These are phyloP conservation scores for Graphium colonna DNA, from an alignment of 2,888 invertebrate genomes.

Conservation along the genomic window DNA sequence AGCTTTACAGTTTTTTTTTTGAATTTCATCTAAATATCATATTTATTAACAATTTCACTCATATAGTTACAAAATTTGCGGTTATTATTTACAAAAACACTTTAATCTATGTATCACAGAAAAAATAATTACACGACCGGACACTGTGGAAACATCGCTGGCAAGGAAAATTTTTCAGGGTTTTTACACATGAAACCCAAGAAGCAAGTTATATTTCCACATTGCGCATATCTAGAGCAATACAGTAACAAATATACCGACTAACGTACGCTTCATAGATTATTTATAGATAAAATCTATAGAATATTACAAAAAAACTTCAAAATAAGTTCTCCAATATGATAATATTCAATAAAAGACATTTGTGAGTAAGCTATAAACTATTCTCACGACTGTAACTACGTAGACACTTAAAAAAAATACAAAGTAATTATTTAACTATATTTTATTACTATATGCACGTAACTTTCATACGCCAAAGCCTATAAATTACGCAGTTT, in stretches of 20 bases:
- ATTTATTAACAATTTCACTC: constrained; percentile 54
- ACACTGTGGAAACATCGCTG: constrained; percentile 36
- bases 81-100: constrained; percentile 69
- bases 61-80: constrained; percentile 43
- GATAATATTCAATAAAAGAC: too few species aligned
- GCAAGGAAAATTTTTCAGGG: not conserved
- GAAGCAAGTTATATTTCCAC: constrained; percentile 1
- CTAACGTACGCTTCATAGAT: not conserved
- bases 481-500: too few species aligned
- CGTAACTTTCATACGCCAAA: too few species aligned
- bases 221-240: constrained; percentile 8
- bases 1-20: constrained; percentile 53
- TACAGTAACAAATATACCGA: constrained; percentile 13
- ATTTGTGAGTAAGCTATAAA: too few species aligned
- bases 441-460: too few species aligned
- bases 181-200: not conserved
- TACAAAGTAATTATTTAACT: too few species aligned
- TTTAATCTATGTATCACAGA: constrained; percentile 78
- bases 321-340: too few species aligned
- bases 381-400: too few species aligned
- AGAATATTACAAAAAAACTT: not conserved
- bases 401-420: too few species aligned
- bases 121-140: constrained; percentile 72
- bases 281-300: not conserved
- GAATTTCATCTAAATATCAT: constrained; percentile 33